These are phyloP conservation scores for Pseudorectes ferrugineus DNA, from an alignment of 2,113 vertebrate genomes.

Conservation along the genomic window DNA sequence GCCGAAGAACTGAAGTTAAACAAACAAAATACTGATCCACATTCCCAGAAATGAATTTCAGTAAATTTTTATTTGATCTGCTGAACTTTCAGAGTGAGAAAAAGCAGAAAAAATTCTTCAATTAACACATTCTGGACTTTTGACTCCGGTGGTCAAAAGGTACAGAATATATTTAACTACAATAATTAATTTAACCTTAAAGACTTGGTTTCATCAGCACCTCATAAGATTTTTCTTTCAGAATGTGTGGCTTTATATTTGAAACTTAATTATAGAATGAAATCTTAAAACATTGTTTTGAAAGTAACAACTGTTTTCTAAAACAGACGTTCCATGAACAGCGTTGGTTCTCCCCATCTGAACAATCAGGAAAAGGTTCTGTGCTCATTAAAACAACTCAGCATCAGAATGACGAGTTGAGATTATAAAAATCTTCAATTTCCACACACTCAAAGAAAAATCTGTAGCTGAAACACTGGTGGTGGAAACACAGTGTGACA, in stretches of 20 bases:
- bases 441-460: neutral
- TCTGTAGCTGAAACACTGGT: neutral
- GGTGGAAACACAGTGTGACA: too few relatives aligned
- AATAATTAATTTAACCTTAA: neutral
- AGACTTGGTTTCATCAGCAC: neutral
- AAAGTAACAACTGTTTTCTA: neutral
- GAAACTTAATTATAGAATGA: neutral
- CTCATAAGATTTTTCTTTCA: neutral
- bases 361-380: neutral
- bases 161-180: neutral
- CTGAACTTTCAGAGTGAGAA: neutral
- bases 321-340: accelerated
- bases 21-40: neutral
- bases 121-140: neutral
- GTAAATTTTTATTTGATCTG: neutral
- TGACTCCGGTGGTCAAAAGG: neutral
- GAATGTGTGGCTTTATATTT: neutral
- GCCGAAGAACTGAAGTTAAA: neutral
- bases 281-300: neutral
- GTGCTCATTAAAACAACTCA: neutral
- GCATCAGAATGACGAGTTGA: neutral
- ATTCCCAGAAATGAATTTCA: neutral
- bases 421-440: neutral
- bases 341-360: neutral
- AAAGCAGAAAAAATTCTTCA: neutral